Evolutionary conservation across 2,888 invertebrate genomes (phyloP).

Genomic region (Pristionchus japonicus): DNA sequence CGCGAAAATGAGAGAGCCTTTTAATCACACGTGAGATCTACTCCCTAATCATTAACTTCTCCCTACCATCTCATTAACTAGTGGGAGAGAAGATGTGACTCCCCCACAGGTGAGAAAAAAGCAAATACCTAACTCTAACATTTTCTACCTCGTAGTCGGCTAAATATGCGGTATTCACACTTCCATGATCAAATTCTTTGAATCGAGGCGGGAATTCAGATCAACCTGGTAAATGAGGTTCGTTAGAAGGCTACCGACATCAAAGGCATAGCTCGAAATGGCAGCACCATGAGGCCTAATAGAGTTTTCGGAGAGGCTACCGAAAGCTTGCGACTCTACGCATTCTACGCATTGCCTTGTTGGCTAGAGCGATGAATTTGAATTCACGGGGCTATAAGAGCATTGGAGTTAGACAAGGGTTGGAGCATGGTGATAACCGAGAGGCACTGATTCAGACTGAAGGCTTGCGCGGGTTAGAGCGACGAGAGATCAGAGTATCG

Average conservation of each 20-base stretch:
- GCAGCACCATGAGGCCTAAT: no score
- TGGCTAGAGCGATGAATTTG: no score
- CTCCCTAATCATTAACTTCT: slow-evolving; percentile 6
- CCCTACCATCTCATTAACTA: slow-evolving; percentile 21
- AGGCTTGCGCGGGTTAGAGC: no score
- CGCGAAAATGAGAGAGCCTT: no score
- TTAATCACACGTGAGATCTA: not conserved
- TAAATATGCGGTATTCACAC: not conserved
- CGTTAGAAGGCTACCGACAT: not conserved
- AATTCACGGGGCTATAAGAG: no score
- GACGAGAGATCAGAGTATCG: no score
- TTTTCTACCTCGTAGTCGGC: not conserved
- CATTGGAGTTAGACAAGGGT: no score
- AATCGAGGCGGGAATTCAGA: not conserved
- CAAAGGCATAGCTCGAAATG: not conserved
- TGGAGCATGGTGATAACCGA: no score
- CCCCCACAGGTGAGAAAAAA: not conserved
- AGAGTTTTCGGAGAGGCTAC: no score
- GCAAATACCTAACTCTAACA: not conserved
- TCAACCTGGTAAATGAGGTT: not conserved
- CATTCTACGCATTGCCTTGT: no score
- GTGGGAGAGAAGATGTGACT: not conserved
- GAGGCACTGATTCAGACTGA: no score
- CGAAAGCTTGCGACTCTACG: no score
- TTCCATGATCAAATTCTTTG: not conserved